Conservation (phyloP, 1,140 invertebrate genomes). For the Nasonia longicornis region DNA sequence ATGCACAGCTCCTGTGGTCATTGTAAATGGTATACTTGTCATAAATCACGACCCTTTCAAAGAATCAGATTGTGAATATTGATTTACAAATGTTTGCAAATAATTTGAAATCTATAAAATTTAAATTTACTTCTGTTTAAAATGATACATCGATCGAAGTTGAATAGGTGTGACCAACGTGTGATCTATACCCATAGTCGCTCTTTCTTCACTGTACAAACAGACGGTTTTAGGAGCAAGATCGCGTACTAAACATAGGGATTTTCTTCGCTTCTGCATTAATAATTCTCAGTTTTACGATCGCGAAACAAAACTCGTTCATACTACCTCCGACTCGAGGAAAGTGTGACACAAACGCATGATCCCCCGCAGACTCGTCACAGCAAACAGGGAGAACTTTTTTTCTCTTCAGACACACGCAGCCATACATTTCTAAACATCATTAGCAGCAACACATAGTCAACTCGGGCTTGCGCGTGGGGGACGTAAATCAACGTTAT, state of each 20-base stretch:
- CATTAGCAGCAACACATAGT: slow-evolving; percentile 36
- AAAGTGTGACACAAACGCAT: neutral
- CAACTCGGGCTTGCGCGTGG: neutral
- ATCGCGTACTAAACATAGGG: neutral
- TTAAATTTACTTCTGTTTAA: neutral
- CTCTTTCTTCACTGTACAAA: neutral
- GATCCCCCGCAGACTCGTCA: neutral
- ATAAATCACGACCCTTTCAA: too few species aligned
- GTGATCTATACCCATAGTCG: neutral
- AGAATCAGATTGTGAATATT: neutral
- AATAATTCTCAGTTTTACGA: slow-evolving; percentile 38
- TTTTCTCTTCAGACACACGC: neutral
- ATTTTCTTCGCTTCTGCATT: neutral
- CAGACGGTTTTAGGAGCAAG: neutral
- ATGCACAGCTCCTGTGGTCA: too few species aligned
- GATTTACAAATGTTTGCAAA: neutral
- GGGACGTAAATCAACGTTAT: slow-evolving; percentile 42
- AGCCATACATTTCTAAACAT: slow-evolving; percentile 42
- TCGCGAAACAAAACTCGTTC: slow-evolving; percentile 30
- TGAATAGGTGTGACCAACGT: neutral
- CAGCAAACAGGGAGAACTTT: neutral
- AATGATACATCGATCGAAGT: neutral
- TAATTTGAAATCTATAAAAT: neutral
- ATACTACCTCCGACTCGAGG: neutral
- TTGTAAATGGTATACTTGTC: too few species aligned